These are phyloP conservation scores for Muscicapa striata DNA, from an alignment of 2,797 vertebrate genomes.

Conservation along the genomic window DNA sequence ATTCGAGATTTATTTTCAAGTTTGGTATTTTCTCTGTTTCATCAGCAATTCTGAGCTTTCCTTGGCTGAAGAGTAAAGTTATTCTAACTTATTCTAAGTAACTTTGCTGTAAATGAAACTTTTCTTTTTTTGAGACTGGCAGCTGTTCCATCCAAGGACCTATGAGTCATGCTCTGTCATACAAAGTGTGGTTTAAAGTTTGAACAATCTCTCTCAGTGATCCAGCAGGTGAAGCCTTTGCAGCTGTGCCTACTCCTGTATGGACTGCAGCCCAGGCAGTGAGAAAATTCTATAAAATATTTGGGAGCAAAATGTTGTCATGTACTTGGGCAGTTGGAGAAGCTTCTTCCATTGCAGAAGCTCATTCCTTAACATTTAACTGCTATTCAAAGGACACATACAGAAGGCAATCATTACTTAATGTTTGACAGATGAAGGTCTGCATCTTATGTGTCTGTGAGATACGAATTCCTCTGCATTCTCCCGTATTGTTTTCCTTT, in stretches of 20 bases:
- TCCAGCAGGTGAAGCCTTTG: not conserved
- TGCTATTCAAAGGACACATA: not conserved
- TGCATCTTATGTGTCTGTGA: not conserved
- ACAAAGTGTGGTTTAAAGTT: not conserved
- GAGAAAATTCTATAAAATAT: not conserved
- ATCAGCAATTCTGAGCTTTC: not conserved
- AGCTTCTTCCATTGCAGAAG: not conserved
- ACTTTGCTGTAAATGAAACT: not conserved
- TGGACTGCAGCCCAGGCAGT: not conserved
- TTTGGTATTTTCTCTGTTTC: not conserved
- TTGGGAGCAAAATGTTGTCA: not conserved
- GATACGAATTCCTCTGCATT: not conserved
- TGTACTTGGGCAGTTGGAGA: not conserved
- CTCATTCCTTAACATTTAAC: not conserved
- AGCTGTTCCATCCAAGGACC: not conserved
- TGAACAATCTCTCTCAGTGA: not conserved
- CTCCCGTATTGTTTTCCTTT: not conserved
- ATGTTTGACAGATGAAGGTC: not conserved
- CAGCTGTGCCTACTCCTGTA: not conserved
- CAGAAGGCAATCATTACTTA: not conserved
- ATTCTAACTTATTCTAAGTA: not conserved
- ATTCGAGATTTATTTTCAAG: not conserved
- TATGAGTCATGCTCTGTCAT: not conserved
- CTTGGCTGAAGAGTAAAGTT: not conserved
- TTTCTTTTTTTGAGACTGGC: not conserved